Evolutionary conservation across 2,797 vertebrate species (phyloP), one percentile per base, ranked within the genome.

Genomic region (Lutjanus argentimaculatus): DNA sequence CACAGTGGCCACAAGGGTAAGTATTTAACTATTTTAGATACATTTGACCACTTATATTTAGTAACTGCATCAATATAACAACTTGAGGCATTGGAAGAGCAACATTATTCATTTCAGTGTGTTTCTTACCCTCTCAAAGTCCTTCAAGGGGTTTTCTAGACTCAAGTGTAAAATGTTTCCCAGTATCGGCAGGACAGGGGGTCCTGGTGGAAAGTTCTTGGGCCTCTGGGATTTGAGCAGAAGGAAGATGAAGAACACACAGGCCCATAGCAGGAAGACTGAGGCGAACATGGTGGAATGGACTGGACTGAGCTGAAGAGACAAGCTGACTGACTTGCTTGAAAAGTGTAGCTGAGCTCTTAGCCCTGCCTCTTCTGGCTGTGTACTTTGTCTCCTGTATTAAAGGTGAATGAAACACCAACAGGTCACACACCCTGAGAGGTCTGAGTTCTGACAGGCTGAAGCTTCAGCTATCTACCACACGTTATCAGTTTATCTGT

Each of bases 141-240:
- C 92, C 14, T 81, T 53, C 56, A 94, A 53, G 16, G 89, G 93
- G 49, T 93, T 93, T 0, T 88, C 71, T 0, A 90, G 21, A 58
- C 49, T 85, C 48, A 94, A 40, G 8, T 85, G 49, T 40, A 93
- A 58, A 49, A 91, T 64, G 71, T 89, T 93, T 6, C 93, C 93
- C 17, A 93, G 8, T 6, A 93, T 0, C 0, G 92, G 92, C 22
- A 93, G 73, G 2, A 36, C 1, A 0, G n/a, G 1, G 2, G 92
- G 93, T 22, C 93, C 92, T 0, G 92, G 89, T 9, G 93, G 92
- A 43, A 93, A 93, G 77, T 91, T 92, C 61, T 91, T 94, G 8
- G 91, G 88, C 58, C 89, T 87, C 46, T 21, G 30, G 19, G 66
- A 40, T 73, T 71, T 91, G 45, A 92, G 11, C 3, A 85, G 89